A percentile compares a stretch with the other conserved stretches of the same genome.
These are phyloP conservation scores for Clytia hemisphaerica DNA, from an alignment of 30 jellyfish, hydroid and myxozoan genomes.

Conservation along the genomic window DNA sequence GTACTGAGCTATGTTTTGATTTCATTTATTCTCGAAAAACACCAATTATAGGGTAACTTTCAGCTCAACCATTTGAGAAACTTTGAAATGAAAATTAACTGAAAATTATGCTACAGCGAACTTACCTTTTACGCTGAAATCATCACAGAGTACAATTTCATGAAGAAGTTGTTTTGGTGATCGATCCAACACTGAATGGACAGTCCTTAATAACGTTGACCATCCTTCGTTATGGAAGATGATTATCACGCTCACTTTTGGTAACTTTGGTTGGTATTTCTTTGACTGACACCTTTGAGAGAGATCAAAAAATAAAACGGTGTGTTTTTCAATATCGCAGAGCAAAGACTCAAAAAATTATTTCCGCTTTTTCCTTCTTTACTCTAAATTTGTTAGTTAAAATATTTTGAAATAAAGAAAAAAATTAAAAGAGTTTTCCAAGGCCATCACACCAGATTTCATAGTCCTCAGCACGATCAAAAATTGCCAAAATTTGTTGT, in stretches of 20 bases:
- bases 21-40: neutral
- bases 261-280: slow-evolving; percentile 63
- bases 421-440: too few relatives aligned
- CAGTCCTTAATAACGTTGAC: slow-evolving; percentile 92
- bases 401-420: too few relatives aligned
- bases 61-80: neutral
- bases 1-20: neutral
- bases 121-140: slow-evolving; percentile 84
- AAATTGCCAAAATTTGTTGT: too few relatives aligned
- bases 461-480: too few relatives aligned
- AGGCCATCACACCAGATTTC: too few relatives aligned
- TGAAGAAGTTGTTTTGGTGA: slow-evolving; percentile 91
- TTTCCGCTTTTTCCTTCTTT: too few relatives aligned
- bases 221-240: slow-evolving; percentile 97
- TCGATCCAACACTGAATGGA: slow-evolving; percentile 79
- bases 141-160: slow-evolving; percentile 93
- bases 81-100: neutral
- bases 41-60: neutral
- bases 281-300: slow-evolving; percentile 53
- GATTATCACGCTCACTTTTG: slow-evolving; percentile 85
- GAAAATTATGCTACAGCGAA: neutral
- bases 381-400: too few relatives aligned
- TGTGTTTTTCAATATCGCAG: too few relatives aligned
- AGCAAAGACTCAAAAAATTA: too few relatives aligned
- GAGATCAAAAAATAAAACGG: too few relatives aligned